Evolutionary conservation across 1,140 invertebrate species (phyloP), one percentile per base, ranked within the genome.

Genomic region (Euura saliciscinereae): DNA sequence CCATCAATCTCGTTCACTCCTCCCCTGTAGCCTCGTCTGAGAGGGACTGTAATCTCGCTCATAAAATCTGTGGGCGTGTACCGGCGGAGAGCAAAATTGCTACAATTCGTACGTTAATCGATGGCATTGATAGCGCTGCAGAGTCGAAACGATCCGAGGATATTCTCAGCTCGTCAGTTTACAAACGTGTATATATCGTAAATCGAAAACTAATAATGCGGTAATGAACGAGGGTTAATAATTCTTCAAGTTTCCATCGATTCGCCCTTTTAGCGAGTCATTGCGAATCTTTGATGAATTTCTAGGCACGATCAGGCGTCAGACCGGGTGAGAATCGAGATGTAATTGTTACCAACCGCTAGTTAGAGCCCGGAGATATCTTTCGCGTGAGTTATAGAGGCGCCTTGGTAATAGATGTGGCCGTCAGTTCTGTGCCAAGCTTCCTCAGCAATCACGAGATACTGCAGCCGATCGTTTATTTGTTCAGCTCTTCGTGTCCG

Each of bases 401-500:
- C 51, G 68, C 73, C 73, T 71, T 75, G 69, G 80, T 74, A 76
- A 79, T 82, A 70, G 72, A 81, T 82, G 77, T 80, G 77, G 77
- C 78, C 76, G 76, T 79, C 79, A 79, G 76, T 59, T 59, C 67
- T 66, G n/a, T 73, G 66, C 71, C 77, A 73, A 78, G 80, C 80
- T 80, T 81, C 75, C 75, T 79, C 77, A 74, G 74, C 80, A 74
- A 82, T 82, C 78, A 81, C 76, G 77, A 76, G 75, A 75, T 80
- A 82, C 76, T 78, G 72, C 51, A 8, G 51, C 8, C 51, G 77
- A 78, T 82, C 78, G 78, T 82, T 82, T 82, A 82, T 82, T 82
- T 80, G 75, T 59, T 59, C 51, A 59, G 13, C 51, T 59, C 51
- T 6, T 11, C 8, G 51, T n/a, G 51, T 3, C 51, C 51, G 51